Evolutionary conservation across 1,140 invertebrate genomes (phyloP), one percentile per base, ranked within the genome.

Genomic region (Monochamus saltuarius): DNA sequence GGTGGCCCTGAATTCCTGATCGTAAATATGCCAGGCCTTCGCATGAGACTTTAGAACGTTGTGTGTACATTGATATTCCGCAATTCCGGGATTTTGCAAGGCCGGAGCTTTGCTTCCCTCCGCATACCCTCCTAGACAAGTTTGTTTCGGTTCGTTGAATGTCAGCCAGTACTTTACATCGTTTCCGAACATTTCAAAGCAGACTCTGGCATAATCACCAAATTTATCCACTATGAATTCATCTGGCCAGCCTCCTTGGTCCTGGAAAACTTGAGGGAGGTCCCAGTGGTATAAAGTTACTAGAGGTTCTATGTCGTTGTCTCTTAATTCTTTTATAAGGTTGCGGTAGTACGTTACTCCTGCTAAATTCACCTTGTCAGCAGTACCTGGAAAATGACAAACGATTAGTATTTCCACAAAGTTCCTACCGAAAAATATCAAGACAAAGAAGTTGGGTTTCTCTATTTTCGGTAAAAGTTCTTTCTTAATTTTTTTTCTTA

Each of bases 171-270:
- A 69, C 73, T 83, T 83, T 0, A 73, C 70, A 6, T 61, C 40
- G 45, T 66, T 65, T 2, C 69, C 70, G 34, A 72, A 67, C 7
- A 52, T 43, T 34, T 62, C 37, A 45, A 72, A 73, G 42, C 46
- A 50, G 52, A 68, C 36, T 14, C 62, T 47, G 4, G 76, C 77
- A 59, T 77, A 78, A 17, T 75, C 72, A 16, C 58, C 69, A 64
- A 72, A 78, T 55, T 67, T 68, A 35, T 72, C 67, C n/a, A 68
- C 73, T 13, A 78, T 61, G 29, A 64, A 43, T 10, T 62, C 65
- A 63, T 77, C 78, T 13, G 66, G 38, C 79, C 80, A 84, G n/a
- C 83, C 82, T 6, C 83, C 83, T 0, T 82, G 52, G 0, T 81
- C 75, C 73, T 77, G 70, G 10, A 77, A 58, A 2, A 49, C 45